Evolutionary conservation across 2,797 vertebrate species (phyloP).

Genomic region (Cossypha heuglini): DNA sequence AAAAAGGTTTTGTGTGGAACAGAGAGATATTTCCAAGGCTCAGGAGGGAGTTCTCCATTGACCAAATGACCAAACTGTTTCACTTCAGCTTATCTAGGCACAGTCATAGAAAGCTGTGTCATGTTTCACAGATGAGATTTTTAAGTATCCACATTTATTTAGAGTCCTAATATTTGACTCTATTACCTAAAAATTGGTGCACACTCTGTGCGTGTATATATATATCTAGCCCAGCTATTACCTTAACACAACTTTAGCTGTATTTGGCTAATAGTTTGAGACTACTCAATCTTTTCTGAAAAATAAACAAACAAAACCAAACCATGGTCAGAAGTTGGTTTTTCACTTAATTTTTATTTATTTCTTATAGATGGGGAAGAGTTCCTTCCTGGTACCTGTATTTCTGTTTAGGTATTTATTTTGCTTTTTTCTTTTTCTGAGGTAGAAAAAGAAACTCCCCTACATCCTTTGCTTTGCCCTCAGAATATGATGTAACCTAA

Average conservation of each 20-base stretch:
- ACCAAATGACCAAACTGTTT: background rate
- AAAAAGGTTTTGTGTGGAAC: background rate
- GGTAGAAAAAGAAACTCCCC: background rate
- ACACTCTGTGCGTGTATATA: background rate
- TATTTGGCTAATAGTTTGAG: background rate
- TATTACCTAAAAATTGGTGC: background rate
- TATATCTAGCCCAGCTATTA: background rate
- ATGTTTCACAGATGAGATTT: background rate
- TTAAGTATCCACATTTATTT: background rate
- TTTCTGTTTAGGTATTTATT: background rate
- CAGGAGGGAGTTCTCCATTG: background rate
- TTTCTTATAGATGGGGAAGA: background rate
- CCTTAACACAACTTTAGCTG: background rate
- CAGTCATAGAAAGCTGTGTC: background rate
- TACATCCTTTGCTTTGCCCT: background rate
- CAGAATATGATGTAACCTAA: background rate
- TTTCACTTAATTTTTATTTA: background rate
- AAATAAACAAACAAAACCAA: background rate
- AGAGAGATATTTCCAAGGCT: background rate
- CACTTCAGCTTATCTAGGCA: background rate
- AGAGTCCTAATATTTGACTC: background rate
- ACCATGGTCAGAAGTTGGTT: background rate
- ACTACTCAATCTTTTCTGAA: background rate
- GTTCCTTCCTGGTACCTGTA: background rate
- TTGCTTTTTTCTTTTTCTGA: background rate